Evolutionary conservation across 1,140 invertebrate genomes (phyloP), one percentile per base, ranked within the genome.

Genomic region (Anthonomus grandis): DNA sequence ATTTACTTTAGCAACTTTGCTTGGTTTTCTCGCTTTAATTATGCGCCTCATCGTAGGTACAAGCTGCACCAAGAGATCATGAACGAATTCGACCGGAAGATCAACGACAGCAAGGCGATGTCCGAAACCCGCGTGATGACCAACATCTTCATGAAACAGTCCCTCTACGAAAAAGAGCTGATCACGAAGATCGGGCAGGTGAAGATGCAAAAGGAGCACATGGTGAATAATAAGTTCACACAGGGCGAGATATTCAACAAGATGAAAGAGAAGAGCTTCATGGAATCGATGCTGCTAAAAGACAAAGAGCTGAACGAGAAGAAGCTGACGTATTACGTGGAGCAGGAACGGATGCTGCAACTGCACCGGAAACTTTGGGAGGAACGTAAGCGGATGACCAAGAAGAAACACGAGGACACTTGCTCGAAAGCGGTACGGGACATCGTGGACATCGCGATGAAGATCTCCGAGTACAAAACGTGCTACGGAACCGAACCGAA

Each of bases 161-260:
- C 81, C 2, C 72, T 76, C 19, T 83, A 82, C 65, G 83, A 85
- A 58, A 84, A 83, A 64, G 78, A 81, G 68, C 79, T 85, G 69
- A 72, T 78, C 23, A 77, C 75, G 23, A 81, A 83, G 69, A 67
- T 84, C 25, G 77, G 78, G 64, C 79, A 82, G 63, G 76, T 82
- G 0, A 76, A 79, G 15, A 71, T 79, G 22, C 74, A 81, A 59
- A 78, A 76, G 23, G 71, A 77, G 9, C 73, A 75, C 50, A 75
- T 84, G 48, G 60, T 74, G 0, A 68, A 75, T 45, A 82, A 82
- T 62, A 74, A 78, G 64, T 71, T 69, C 31, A 66, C 73, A 18
- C 75, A 76, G 15, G 73, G 80, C 57, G 66, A 70, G 23, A 72
- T 79, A 59, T 75, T 78, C 58, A 41, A 68, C 21, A 72, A 77